phyloP scores from a whole-genome alignment of 2,113 vertebrate species.

The Dicerorhinus sumatrensis region DNA sequence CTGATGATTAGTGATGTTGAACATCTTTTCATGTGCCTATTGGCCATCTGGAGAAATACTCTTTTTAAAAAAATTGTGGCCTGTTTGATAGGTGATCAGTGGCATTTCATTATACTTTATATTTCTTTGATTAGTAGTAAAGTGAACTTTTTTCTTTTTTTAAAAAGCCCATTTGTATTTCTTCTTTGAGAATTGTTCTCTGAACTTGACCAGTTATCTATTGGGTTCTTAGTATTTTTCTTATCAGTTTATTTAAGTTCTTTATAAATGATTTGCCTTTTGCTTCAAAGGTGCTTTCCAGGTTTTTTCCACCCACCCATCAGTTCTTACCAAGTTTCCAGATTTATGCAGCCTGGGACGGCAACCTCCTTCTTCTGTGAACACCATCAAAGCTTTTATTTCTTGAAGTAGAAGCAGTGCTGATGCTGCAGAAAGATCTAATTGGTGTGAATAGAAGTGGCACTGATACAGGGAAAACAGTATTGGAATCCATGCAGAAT shows the following conservation, averaged over 20 bases:
- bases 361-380: slow-evolving; percentile 56
- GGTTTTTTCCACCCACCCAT: slow-evolving; percentile 28
- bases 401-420: slow-evolving; percentile 61
- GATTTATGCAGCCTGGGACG: slow-evolving; percentile 5
- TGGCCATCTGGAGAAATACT: neutral
- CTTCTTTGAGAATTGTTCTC: slow-evolving; percentile 35
- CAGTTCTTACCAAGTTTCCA: slow-evolving; percentile 44
- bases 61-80: neutral
- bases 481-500: slow-evolving; percentile 35
- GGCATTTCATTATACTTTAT: neutral
- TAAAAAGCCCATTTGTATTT: neutral
- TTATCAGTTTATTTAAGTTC: slow-evolving; percentile 29
- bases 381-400: slow-evolving; percentile 70
- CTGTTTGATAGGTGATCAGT: neutral
- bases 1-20: too few relatives aligned
- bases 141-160: neutral
- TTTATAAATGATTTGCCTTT: slow-evolving; percentile 49
- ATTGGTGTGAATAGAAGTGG: slow-evolving; percentile 58
- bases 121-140: slow-evolving; percentile 40
- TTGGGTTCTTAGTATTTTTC: slow-evolving; percentile 48
- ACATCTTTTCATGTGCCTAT: too few relatives aligned
- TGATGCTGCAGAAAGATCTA: slow-evolving; percentile 73
- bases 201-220: slow-evolving; percentile 27
- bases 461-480: slow-evolving; percentile 49
- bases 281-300: slow-evolving; percentile 47